Evolutionary conservation across 2,113 vertebrate genomes (phyloP), one percentile per base, ranked within the genome.

Genomic region (Bettongia penicillata): DNA sequence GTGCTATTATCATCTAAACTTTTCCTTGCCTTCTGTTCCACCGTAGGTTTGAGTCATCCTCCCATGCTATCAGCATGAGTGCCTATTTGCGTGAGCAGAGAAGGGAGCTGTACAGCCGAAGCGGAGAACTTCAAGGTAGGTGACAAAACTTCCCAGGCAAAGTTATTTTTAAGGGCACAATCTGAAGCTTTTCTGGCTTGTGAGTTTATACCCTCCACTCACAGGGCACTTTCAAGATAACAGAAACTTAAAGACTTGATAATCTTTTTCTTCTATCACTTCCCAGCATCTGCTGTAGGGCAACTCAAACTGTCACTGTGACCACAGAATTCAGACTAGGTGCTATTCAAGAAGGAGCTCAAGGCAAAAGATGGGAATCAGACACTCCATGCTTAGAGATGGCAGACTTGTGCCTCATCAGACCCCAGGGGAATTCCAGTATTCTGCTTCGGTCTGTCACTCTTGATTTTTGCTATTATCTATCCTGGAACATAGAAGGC

Each of bases 1-100:
- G 0, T n/a, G 12, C 22, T 53, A 3, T 90, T 61, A 3, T 26
- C 5, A 3, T 37, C n/a, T 94, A 14, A 91, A 22, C 14, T 0
- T 84, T 3, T 26, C 8, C 31, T 91, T 51, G 5, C 0, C 7
- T 16, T 92, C 0, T 24, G 3, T 96, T 77, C 51, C 91, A 1
- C 95, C 97, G 0, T 98, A 99, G 99, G 98, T 99, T 99, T 90
- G 99, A 99, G 93, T 99, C 99, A 0, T 99, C 99, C 22, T 99
- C 99, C 91, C 99, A 99, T 43, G 99, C 99, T 92, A 99, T 99
- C 97, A 99, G 99, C 96, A 99, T 99, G 99, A 99, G 99, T 1
- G 99, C 99, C 91, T 99, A 99, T 96, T 96, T 99, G 98, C 97
- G 99, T 51, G 99, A 99, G 97, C 99, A 99, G 99, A 98, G 99